These are phyloP conservation scores for Craniophora ligustri DNA, from an alignment of 2,888 invertebrate species.

Conservation along the genomic window DNA sequence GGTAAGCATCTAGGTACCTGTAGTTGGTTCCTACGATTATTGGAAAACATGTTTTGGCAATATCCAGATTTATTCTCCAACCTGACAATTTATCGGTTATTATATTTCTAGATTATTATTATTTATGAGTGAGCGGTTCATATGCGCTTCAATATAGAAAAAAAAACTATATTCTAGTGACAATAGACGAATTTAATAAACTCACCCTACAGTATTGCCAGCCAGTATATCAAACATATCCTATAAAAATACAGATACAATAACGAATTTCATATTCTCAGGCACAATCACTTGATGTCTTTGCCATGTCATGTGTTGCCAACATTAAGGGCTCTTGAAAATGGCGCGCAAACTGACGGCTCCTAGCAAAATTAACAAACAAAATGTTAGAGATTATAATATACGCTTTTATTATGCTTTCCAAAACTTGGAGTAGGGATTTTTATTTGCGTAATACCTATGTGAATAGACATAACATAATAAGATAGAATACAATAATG, in stretches of 20 bases:
- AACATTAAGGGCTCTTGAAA: constrained; percentile 80
- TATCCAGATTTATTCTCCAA: too few species aligned
- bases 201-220: constrained; percentile 20
- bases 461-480: constrained; percentile 32
- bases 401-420: constrained; percentile 31
- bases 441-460: constrained; percentile 25
- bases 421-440: constrained; percentile 29
- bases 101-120: too few species aligned
- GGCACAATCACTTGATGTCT: constrained; percentile 77
- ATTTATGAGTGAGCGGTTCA: too few species aligned
- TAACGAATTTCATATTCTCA: constrained; percentile 61
- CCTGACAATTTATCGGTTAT: too few species aligned
- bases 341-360: constrained; percentile 76
- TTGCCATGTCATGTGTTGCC: constrained; percentile 77
- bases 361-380: constrained; percentile 57
- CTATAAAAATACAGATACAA: constrained; percentile 65
- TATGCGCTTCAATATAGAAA: too few species aligned
- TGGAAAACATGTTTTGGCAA: too few species aligned
- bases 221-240: constrained; percentile 64
- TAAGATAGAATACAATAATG: too few species aligned
- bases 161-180: too few species aligned
- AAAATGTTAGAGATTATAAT: constrained; percentile 47
- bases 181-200: not conserved
- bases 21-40: too few species aligned
- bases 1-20: too few species aligned